Evolutionary conservation across 2,113 vertebrate species (phyloP).

Genomic region (Silurus asotus): DNA sequence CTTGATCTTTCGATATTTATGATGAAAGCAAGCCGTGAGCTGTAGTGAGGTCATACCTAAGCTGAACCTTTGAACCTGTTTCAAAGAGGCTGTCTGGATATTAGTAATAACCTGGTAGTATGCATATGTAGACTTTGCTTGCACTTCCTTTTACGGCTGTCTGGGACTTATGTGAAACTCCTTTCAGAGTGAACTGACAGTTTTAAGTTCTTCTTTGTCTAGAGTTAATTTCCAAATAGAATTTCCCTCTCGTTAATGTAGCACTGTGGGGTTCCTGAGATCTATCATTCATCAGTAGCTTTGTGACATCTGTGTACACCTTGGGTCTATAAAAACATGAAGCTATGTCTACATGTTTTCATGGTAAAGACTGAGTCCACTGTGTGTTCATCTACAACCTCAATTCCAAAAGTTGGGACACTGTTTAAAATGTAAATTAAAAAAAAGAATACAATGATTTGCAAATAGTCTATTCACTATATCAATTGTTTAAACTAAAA

Average conservation of each 20-base stretch:
- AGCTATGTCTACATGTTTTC: neutral
- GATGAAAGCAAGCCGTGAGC: neutral
- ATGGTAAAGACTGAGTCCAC: neutral
- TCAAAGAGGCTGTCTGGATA: neutral
- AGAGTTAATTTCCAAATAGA: neutral
- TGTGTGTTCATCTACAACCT: neutral
- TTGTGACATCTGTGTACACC: neutral
- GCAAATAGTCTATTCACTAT: too few species aligned
- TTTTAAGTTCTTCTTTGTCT: neutral
- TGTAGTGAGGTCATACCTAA: neutral
- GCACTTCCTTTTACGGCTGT: neutral
- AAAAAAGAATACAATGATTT: too few species aligned
- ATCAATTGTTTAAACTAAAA: too few species aligned
- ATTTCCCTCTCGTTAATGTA: neutral
- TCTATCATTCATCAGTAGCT: neutral
- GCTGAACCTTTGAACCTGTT: slow-evolving; percentile 3
- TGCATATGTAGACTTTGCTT: neutral
- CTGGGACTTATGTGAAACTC: neutral
- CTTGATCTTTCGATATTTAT: neutral
- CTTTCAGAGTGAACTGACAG: neutral
- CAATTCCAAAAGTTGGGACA: too few species aligned
- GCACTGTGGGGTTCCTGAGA: neutral
- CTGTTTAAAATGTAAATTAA: too few species aligned
- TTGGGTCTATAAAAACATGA: neutral
- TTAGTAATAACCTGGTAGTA: neutral